phyloP scores from a whole-genome alignment of 2,797 vertebrate genomes.

The Hipposideros larvatus region DNA sequence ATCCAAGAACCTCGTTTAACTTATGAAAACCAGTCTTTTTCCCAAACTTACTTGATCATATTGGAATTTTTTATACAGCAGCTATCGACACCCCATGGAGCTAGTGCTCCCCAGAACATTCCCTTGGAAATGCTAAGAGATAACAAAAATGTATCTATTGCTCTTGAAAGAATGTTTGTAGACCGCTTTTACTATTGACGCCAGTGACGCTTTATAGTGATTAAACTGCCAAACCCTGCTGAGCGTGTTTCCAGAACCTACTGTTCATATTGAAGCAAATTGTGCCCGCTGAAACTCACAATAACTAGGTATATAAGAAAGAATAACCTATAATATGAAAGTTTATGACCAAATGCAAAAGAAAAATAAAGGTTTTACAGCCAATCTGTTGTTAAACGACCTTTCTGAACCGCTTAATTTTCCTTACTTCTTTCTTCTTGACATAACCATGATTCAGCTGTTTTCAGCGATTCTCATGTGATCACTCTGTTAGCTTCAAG shows the following conservation, averaged over 20 bases:
- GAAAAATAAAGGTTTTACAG: neutral
- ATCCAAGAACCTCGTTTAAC: neutral
- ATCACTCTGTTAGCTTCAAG: neutral
- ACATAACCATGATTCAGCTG: neutral
- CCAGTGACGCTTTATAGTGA: neutral
- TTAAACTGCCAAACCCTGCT: neutral
- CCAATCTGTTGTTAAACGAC: neutral
- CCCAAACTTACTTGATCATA: neutral
- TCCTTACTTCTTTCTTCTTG: slow-evolving; percentile 6
- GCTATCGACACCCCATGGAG: neutral
- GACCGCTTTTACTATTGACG: neutral
- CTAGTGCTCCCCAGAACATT: neutral
- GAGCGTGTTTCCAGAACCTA: neutral
- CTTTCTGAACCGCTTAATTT: neutral
- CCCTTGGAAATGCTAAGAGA: neutral
- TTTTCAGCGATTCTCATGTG: neutral
- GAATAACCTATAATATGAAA: neutral
- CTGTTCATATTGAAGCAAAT: neutral
- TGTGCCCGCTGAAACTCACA: neutral
- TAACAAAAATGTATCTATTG: neutral
- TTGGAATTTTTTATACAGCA: neutral
- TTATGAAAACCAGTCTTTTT: neutral
- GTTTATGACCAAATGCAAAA: neutral
- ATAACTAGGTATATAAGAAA: neutral
- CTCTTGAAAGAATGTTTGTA: neutral